These are phyloP conservation scores for Falco peregrinus DNA, from an alignment of 2,797 vertebrate genomes.

Conservation along the genomic window DNA sequence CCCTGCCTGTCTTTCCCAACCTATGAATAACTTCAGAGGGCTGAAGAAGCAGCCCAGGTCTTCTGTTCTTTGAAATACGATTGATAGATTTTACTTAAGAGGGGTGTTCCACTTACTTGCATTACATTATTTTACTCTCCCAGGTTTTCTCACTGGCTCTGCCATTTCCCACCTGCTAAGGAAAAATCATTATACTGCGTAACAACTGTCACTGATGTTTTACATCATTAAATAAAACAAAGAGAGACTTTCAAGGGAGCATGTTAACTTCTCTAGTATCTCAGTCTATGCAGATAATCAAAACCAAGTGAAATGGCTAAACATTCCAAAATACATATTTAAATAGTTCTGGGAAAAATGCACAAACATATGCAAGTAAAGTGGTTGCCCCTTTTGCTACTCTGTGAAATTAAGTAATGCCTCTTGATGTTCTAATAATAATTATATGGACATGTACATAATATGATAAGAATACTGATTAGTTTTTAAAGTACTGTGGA, in stretches of 20 bases:
- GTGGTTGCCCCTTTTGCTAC: not conserved
- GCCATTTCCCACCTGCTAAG: not conserved
- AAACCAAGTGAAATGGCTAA: not conserved
- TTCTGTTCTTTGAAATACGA: slow-evolving; percentile 43
- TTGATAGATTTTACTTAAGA: slow-evolving; percentile 2
- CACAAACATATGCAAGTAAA: not conserved
- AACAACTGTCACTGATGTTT: not conserved
- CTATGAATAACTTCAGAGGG: slow-evolving; percentile 34
- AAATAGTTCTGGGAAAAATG: not conserved
- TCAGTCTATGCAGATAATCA: not conserved
- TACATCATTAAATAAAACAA: not conserved
- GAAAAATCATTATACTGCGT: not conserved
- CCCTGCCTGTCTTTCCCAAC: not conserved
- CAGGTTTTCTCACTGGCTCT: not conserved
- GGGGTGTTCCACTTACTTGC: not conserved
- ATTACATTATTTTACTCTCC: not conserved
- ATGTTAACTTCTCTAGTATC: not conserved
- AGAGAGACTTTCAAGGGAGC: not conserved
- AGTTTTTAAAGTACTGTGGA: not conserved
- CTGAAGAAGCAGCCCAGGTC: slow-evolving; percentile 8
- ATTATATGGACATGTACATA: not conserved
- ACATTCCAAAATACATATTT: not conserved
- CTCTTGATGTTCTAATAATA: not conserved
- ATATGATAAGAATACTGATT: not conserved
- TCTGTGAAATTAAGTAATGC: slow-evolving; percentile 6